Evolutionary conservation across 2,797 vertebrate species (phyloP), one percentile per base, ranked within the genome.

Genomic region (Esox masquinongy): DNA sequence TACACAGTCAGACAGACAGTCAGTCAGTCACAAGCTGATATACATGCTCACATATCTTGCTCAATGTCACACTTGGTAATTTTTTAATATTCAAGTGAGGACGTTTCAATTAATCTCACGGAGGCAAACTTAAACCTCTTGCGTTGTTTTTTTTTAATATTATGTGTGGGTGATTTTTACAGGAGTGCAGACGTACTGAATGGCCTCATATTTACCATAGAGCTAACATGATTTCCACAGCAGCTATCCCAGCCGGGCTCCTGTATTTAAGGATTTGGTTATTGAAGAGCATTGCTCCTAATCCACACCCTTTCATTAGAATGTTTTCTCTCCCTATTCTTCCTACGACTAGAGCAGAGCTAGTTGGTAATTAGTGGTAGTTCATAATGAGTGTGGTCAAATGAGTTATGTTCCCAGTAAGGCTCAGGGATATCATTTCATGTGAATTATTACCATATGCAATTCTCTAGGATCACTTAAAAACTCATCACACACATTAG

Each of bases 381-480:
- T 77, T 88, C 70, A 75, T 88, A 89, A 91, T 88, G 82, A 90
- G 47, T 79, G 83, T 81, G 80, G 79, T 88, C 79, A 81, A 84
- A 63, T 87, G 74, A 86, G 82, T 85, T 87, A 81, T 74, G 79
- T 83, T 85, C 76, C 47, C 74, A 81, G 73, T 77, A 78, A 78
- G 84, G 84, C 80, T 89, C 76, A 86, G 80, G 79, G 83, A 91
- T 88, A 85, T 86, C 43, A 89, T 89, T 91, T 89, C 68, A 75
- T 81, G 76, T 90, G 82, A 90, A 87, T 90, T 86, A 88, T 89
- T 84, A 83, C 81, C 83, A 84, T 76, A 77, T 83, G 85, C 66
- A 79, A 81, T 80, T 84, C 69, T 88, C 73, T 82, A 77, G 75
- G 69, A 88, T 77, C 76, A 78, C 82, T 89, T 85, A 82, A 84